phyloP scores from a whole-genome alignment of 1,140 invertebrate species.

The Pseudomyrmex flavicornis region DNA sequence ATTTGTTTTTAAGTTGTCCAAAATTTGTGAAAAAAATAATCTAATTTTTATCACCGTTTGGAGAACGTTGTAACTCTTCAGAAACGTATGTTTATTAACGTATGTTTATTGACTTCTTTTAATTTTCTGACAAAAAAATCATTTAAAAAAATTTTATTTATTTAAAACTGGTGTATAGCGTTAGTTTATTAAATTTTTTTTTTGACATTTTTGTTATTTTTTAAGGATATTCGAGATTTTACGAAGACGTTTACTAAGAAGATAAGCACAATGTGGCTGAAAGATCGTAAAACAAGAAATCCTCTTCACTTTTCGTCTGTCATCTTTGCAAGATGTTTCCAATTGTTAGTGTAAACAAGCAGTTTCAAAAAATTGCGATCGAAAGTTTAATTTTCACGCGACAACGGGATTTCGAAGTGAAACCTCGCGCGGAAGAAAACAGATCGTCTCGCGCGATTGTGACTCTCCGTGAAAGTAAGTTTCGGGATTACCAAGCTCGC shows the following conservation, averaged over 20 bases:
- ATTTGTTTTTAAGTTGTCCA: too few relatives aligned
- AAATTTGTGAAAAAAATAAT: too few relatives aligned
- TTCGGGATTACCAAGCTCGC: slow-evolving; percentile 42
- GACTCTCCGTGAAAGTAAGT: slow-evolving; percentile 54
- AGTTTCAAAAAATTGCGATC: neutral
- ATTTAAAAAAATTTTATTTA: neutral
- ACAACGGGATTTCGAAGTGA: slow-evolving; percentile 47
- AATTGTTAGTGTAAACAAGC: slow-evolving; percentile 19
- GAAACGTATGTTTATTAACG: too few relatives aligned
- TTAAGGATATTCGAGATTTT: neutral
- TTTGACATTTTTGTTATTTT: neutral
- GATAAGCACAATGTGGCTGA: too few relatives aligned
- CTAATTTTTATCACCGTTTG: too few relatives aligned
- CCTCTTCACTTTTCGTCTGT: neutral
- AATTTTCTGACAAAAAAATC: too few relatives aligned
- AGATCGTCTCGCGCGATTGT: slow-evolving; percentile 38
- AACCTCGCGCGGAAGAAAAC: slow-evolving; percentile 41
- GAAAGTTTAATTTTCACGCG: slow-evolving; percentile 26
- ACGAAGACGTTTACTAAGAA: neutral
- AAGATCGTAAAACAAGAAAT: neutral
- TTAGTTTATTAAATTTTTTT: neutral
- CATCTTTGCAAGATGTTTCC: neutral
- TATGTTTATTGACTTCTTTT: too few relatives aligned
- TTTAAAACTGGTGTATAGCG: too few relatives aligned
- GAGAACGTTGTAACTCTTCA: too few relatives aligned